Evolutionary conservation across 2,797 vertebrate species (phyloP).

Genomic region (Gouania willdenowi): DNA sequence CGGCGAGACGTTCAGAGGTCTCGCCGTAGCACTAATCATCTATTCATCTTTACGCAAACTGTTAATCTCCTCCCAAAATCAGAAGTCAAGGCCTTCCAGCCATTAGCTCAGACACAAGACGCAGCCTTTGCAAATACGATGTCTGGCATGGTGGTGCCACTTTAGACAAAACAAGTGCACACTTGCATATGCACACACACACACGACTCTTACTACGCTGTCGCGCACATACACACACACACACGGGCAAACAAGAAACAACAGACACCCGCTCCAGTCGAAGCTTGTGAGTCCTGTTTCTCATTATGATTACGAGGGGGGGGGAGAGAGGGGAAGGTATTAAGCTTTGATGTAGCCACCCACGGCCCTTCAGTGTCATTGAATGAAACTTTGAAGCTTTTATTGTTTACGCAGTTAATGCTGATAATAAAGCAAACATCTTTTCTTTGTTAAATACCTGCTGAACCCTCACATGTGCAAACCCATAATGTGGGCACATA

Average conservation of each 20-base stretch:
- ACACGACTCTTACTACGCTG: slow-evolving; percentile 13
- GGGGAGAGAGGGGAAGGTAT: slow-evolving; percentile 67
- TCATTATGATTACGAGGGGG: slow-evolving; percentile 79
- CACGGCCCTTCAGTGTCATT: slow-evolving; percentile 76
- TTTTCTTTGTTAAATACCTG: slow-evolving; percentile 78
- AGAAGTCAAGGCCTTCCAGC: slow-evolving; percentile 29
- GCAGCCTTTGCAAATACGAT: slow-evolving; percentile 58
- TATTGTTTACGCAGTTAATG: slow-evolving; percentile 71
- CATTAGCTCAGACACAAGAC: slow-evolving; percentile 55
- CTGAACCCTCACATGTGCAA: slow-evolving; percentile 7
- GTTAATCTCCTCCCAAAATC: slow-evolving; percentile 53
- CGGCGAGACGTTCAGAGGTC: slow-evolving; percentile 48
- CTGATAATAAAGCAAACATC: slow-evolving; percentile 78
- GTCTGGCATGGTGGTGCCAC: slow-evolving; percentile 58
- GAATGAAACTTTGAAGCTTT: slow-evolving; percentile 74
- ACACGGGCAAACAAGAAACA: slow-evolving; percentile 23
- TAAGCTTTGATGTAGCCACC: slow-evolving; percentile 82
- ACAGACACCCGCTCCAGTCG: slow-evolving; percentile 70
- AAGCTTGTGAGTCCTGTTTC: slow-evolving; percentile 79
- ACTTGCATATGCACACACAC: slow-evolving; percentile 30
- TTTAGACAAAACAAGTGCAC: slow-evolving; percentile 40
- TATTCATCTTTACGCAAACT: slow-evolving; percentile 61
- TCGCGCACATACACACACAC: slow-evolving; percentile 42
- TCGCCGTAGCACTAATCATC: slow-evolving; percentile 48
- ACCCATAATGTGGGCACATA: slow-evolving; percentile 19